These are phyloP conservation scores for Leptinotarsa juncta DNA, from an alignment of 2,888 invertebrate species.

Conservation along the genomic window DNA sequence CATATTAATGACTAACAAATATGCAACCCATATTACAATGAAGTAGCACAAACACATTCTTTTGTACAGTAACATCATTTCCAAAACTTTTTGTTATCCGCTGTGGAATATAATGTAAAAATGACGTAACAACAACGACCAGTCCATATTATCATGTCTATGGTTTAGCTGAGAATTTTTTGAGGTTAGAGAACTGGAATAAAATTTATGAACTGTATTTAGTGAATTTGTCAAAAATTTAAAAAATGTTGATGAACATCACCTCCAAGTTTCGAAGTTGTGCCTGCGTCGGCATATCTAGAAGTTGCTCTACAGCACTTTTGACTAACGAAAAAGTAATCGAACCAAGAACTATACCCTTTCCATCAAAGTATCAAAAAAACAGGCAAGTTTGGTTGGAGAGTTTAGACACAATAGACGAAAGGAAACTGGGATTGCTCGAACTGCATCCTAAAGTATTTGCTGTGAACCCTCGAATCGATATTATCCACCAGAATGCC, in stretches of 20 bases:
- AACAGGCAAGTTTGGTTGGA: constrained; percentile 89
- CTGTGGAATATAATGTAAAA: too few species aligned
- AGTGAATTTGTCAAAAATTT: background rate
- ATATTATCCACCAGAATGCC: constrained; percentile 87
- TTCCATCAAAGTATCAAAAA: constrained; percentile 70
- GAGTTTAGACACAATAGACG: constrained; percentile 80
- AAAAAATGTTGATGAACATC: constrained; percentile 5
- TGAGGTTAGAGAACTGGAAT: background rate
- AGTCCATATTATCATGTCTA: too few species aligned
- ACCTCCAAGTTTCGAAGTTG: constrained; percentile 43
- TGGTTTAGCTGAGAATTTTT: background rate
- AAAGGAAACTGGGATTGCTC: constrained; percentile 84
- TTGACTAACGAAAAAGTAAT: constrained; percentile 29
- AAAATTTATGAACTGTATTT: background rate
- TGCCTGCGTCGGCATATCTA: constrained; percentile 35
- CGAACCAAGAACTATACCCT: constrained; percentile 49
- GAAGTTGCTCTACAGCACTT: constrained; percentile 45
- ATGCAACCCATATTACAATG: too few species aligned
- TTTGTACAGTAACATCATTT: too few species aligned
- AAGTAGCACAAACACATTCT: too few species aligned
- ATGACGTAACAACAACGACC: too few species aligned
- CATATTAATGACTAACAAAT: too few species aligned
- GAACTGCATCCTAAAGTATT: constrained; percentile 92
- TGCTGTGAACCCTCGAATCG: constrained; percentile 84
- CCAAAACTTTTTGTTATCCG: too few species aligned